phyloP scores from a whole-genome alignment of 2,113 vertebrate genomes.

The Trachemys scripta region DNA sequence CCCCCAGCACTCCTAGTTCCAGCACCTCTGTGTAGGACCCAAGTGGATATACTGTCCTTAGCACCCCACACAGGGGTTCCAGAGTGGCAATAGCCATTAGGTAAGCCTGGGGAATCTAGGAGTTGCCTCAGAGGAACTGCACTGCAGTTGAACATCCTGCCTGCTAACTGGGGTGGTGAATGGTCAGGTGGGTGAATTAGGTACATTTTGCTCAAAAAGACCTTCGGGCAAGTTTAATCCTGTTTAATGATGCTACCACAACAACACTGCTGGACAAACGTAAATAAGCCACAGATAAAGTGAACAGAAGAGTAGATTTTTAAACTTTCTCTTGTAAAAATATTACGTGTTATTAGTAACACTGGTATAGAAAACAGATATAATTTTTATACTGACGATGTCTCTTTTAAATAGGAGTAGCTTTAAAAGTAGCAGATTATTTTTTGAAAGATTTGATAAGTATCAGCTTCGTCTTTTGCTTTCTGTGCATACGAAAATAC shows the following conservation, averaged over 20 bases:
- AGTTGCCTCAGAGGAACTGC: background rate
- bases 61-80: background rate
- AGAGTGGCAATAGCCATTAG: background rate
- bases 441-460: constrained; percentile 12
- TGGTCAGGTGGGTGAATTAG: background rate
- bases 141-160: background rate
- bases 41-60: background rate
- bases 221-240: background rate
- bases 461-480: constrained; percentile 12
- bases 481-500: background rate
- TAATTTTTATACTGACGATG: background rate
- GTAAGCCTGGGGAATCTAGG: background rate
- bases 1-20: too few relatives aligned
- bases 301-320: background rate
- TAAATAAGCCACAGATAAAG: background rate
- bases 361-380: background rate
- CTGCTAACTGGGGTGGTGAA: background rate
- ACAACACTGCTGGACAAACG: background rate
- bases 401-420: constrained; percentile 31
- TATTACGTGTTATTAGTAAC: background rate
- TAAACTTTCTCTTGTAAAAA: background rate
- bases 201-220: background rate
- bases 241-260: background rate
- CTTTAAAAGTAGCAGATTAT: constrained; percentile 25
- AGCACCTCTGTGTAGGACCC: background rate